Percentiles rank a stretch among this genome's conserved stretches.
Conservation (phyloP, 2,797 vertebrate genomes). For the Lagocephalus sceleratus region DNA sequence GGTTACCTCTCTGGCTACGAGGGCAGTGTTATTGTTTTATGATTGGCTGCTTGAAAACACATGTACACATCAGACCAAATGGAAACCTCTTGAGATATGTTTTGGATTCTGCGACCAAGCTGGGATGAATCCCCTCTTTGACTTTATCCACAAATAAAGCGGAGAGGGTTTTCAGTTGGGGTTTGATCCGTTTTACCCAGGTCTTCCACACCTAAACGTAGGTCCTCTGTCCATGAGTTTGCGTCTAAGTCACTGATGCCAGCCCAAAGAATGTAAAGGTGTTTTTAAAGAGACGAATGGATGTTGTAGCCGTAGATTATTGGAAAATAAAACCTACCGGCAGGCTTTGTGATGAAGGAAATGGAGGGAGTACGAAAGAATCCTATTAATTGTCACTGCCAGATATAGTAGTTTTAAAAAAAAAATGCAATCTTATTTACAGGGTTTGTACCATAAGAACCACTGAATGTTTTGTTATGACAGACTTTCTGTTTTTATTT, state of each 20-base stretch:
- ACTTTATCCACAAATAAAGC: conserved; percentile 11
- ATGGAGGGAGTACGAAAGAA: conserved; percentile 33
- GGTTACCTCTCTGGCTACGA: conserved; percentile 28
- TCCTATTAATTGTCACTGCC: neutral
- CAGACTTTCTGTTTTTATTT: conserved; percentile 15
- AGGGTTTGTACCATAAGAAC: conserved; percentile 35
- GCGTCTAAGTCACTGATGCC: conserved; percentile 64
- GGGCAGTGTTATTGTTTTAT: conserved; percentile 31
- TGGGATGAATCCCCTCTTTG: neutral
- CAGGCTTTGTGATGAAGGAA: conserved; percentile 61
- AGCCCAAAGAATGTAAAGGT: conserved; percentile 78
- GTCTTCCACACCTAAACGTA: conserved; percentile 47
- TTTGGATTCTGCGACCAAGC: conserved; percentile 7
- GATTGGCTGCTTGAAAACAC: conserved; percentile 51
- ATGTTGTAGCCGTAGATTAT: conserved; percentile 63
- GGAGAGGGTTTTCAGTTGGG: conserved; percentile 6
- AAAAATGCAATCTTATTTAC: conserved; percentile 32
- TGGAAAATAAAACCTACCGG: conserved; percentile 21
- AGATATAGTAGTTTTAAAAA: conserved; percentile 4
- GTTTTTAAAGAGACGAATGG: conserved; percentile 63
- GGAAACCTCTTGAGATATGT: conserved; percentile 13
- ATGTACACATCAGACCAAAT: conserved; percentile 35
- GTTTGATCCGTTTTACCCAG: conserved; percentile 39
- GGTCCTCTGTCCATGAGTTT: conserved; percentile 40
- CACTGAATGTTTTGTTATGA: conserved; percentile 37